phyloP scores from a whole-genome alignment of 2,797 vertebrate species.

The Phrynocephalus guinanensis region DNA sequence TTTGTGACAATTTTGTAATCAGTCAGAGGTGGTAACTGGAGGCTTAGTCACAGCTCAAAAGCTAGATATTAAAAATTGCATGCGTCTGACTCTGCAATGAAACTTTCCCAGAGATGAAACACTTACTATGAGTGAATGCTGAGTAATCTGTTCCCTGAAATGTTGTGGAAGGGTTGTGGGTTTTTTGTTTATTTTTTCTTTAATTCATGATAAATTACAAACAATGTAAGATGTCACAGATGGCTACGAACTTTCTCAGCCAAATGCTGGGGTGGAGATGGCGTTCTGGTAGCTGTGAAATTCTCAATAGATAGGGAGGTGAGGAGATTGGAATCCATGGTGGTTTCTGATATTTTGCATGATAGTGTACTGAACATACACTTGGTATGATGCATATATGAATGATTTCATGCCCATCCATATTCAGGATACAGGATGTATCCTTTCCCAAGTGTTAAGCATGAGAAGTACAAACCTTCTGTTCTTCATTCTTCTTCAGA shows the following conservation, averaged over 20 bases:
- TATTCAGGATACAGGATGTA: no score
- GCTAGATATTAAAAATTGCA: fast-evolving
- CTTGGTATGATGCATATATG: not conserved
- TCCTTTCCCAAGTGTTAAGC: no score
- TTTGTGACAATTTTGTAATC: slow-evolving; percentile 38
- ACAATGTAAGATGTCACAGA: not conserved
- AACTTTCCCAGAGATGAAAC: not conserved
- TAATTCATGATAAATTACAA: fast-evolving
- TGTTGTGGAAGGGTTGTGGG: not conserved
- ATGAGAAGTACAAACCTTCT: no score
- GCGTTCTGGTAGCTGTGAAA: not conserved
- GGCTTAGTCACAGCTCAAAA: not conserved
- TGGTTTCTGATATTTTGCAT: not conserved
- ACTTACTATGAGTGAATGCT: slow-evolving; percentile 5
- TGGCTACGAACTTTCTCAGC: not conserved
- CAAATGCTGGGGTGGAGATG: not conserved
- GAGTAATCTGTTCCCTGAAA: not conserved
- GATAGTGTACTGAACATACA: no score
- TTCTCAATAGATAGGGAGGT: not conserved
- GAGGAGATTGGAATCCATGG: not conserved
- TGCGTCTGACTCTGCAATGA: not conserved
- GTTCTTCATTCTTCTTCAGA: no score
- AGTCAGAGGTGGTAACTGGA: not conserved
- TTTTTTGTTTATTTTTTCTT: not conserved
- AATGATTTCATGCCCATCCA: not conserved